Conservation (phyloP, 2,888 invertebrate genomes). For the Papilio demoleus region DNA sequence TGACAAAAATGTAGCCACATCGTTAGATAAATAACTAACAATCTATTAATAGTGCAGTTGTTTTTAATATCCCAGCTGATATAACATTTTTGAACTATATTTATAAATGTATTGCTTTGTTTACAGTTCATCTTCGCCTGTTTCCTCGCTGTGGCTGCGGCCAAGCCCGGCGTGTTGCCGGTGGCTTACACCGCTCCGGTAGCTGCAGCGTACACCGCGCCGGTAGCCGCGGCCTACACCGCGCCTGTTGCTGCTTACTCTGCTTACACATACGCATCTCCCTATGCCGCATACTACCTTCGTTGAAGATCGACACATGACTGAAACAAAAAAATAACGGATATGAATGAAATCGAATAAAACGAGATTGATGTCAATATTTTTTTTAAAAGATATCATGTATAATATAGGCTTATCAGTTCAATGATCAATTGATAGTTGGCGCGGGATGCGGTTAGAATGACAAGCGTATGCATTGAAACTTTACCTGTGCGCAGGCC, state of each 20-base stretch:
- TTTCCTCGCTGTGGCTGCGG: constrained; percentile 76
- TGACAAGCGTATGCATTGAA: constrained; percentile 31
- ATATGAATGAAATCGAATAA: no score
- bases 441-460: constrained; percentile 15
- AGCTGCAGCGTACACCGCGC: constrained; percentile 59
- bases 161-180: constrained; percentile 68
- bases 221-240: constrained; percentile 56
- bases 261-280: constrained; percentile 55
- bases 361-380: no score
- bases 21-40: no score
- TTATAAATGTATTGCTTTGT: no score
- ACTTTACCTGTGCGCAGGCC: constrained; percentile 31
- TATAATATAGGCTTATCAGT: constrained; percentile 15
- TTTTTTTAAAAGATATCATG: background rate
- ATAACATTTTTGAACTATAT: no score
- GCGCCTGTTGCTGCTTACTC: constrained; percentile 61
- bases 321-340: no score
- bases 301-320: no score
- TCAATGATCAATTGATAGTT: constrained; percentile 5
- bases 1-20: no score
- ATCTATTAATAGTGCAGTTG: no score
- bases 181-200: constrained; percentile 51
- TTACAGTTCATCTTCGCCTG: constrained; percentile 76
- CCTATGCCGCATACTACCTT: constrained; percentile 56
- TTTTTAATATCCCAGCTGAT: no score